Evolutionary conservation across 2,888 invertebrate species (phyloP), one percentile per base, ranked within the genome.

Genomic region (Cheilosia grossa): DNA sequence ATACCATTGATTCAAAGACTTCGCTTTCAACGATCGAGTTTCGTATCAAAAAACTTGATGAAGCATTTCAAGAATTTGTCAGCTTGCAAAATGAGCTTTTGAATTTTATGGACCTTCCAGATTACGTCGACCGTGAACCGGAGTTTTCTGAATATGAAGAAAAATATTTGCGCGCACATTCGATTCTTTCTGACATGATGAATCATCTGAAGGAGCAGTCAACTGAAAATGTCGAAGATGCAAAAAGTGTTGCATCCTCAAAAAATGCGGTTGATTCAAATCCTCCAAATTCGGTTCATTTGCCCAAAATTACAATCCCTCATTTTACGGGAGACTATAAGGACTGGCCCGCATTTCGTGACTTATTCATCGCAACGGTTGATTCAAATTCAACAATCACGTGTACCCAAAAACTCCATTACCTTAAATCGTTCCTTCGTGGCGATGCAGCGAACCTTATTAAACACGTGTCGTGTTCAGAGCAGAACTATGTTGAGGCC

Each of bases 121-220:
- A 30, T 30, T 61, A 53, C 40, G 21, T 7, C 40, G 63, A 49
- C 27, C 58, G 37, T 17, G 70, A 70, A 15, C 37, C 59, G 13
- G 49, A 59, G 51, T 59, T 58, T 40, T 61, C 17, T 15, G 78
- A 70, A 49, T 78, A 78, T n/a, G 61, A 78, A 37, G 13, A n/a
- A 1, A 78, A 78, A 56, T 78, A 78, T 49, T 78, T 70, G 24
- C 6, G 19, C 9, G 53, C 70, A 1, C 54, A 54, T 56, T 47
- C 70, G 4, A 2, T 10, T 3, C 30, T 78, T 40, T 59, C 58
- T 13, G 33, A 17, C 7, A 49, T 40, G 10, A 72, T 61, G 13
- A 33, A 27, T 21, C 19, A 21, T 5, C 21, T 19, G n/a, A 30
- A 17, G 7, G 4, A 0, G 4, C n/a, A 27, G 4, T 1, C 13